phyloP scores from a whole-genome alignment of 2,797 vertebrate species.

The Coracias cyanogaster region DNA sequence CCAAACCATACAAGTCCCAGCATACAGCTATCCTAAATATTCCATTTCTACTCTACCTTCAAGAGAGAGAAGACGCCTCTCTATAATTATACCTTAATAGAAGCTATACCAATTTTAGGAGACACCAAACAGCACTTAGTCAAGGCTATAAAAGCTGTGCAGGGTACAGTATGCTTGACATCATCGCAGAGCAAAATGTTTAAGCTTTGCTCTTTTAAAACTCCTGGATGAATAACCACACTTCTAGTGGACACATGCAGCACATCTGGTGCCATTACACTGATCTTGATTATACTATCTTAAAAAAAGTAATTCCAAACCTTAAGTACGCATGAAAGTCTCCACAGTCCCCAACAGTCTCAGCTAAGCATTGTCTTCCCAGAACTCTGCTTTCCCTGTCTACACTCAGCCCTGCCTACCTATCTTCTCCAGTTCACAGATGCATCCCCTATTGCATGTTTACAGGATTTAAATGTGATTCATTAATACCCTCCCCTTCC shows the following conservation, averaged over 20 bases:
- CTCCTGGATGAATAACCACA: not conserved
- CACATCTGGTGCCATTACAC: not conserved
- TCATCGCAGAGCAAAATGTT: not conserved
- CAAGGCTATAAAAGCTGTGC: not conserved
- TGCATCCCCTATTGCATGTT: not conserved
- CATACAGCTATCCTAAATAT: not conserved
- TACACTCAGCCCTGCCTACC: not conserved
- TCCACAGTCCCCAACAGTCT: not conserved
- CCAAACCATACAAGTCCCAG: not conserved
- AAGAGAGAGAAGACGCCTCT: not conserved
- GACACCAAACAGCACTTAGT: not conserved
- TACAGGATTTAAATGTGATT: not conserved
- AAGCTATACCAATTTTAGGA: not conserved
- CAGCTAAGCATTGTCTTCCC: not conserved
- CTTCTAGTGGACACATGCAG: accelerated
- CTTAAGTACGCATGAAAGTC: not conserved
- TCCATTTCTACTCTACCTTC: not conserved
- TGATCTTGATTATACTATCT: not conserved
- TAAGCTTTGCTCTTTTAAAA: not conserved
- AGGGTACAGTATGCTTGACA: not conserved
- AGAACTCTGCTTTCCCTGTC: not conserved
- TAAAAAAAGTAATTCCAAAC: not conserved
- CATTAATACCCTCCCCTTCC: not conserved
- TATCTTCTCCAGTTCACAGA: not conserved
- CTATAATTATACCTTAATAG: not conserved